Percentiles rank a stretch among this genome's conserved stretches.
These are phyloP conservation scores for Notechis scutatus DNA, from an alignment of 2,113 vertebrate species.

Conservation along the genomic window DNA sequence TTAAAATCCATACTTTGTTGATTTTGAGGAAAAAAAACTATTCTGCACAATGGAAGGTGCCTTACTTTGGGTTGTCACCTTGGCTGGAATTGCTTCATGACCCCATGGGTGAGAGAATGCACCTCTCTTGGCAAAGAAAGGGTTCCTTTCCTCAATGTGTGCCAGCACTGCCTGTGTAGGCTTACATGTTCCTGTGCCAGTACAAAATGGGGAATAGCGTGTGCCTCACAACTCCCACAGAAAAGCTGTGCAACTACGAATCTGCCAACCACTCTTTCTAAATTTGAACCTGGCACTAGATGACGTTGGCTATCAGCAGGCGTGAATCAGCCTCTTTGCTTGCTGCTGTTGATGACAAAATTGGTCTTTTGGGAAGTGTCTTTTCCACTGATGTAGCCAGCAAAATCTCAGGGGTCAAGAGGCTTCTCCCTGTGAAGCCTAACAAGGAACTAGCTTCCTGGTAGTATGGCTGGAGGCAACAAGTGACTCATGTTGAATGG, in stretches of 20 bases:
- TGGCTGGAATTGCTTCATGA: background rate
- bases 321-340: background rate
- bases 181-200: slow-evolving; percentile 14
- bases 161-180: slow-evolving; percentile 7
- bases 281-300: background rate
- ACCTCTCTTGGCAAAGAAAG: background rate
- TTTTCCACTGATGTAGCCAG: background rate
- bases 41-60: too few relatives aligned
- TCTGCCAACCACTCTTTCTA: background rate
- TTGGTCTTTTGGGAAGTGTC: background rate
- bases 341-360: background rate
- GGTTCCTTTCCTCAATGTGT: background rate
- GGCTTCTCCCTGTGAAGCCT: background rate
- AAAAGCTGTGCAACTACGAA: slow-evolving; percentile 19
- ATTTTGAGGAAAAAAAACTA: background rate
- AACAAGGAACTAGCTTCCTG: background rate
- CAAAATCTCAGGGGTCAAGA: background rate
- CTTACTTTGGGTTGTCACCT: background rate
- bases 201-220: slow-evolving; percentile 18
- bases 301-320: background rate
- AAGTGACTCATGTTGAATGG: background rate
- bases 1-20: background rate
- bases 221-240: slow-evolving; percentile 2
- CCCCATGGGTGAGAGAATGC: background rate
- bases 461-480: background rate